These are phyloP conservation scores for Drosophila quadrilineata DNA, from an alignment of 1,140 invertebrate species.

Conservation along the genomic window DNA sequence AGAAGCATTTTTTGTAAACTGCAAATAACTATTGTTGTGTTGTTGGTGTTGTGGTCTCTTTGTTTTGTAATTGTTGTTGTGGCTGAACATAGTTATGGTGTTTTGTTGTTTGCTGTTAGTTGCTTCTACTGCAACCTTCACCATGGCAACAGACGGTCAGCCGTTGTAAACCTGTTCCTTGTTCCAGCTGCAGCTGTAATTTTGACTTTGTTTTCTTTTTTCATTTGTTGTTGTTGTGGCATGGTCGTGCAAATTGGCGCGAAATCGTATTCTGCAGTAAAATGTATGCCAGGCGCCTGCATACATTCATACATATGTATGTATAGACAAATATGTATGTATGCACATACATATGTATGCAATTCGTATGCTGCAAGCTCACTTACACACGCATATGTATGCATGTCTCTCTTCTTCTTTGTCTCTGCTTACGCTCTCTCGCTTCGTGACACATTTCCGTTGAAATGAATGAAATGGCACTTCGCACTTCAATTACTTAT, in stretches of 20 bases:
- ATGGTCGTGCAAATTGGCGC: conserved; percentile 61
- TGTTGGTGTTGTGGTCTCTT: conserved; percentile 1
- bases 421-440: neutral
- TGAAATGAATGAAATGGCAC: conserved; percentile 42
- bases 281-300: conserved; percentile 67
- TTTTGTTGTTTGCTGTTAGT: conserved; percentile 32
- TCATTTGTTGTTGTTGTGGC: conserved; percentile 47
- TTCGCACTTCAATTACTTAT: conserved; percentile 5
- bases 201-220: conserved; percentile 44
- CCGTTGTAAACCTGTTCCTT: conserved; percentile 66
- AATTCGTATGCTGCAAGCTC: conserved; percentile 41
- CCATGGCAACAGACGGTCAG: conserved; percentile 72
- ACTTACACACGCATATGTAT: neutral
- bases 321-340: conserved; percentile 2
- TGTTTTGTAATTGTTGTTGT: conserved; percentile 9
- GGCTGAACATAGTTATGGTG: conserved; percentile 16
- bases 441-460: conserved; percentile 56
- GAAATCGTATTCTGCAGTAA: conserved; percentile 69
- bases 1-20: conserved; percentile 44
- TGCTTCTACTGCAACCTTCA: conserved; percentile 56
- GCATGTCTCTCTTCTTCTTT: conserved; percentile 3
- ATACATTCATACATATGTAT: too few species aligned
- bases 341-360: conserved; percentile 10
- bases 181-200: conserved; percentile 22
- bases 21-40: conserved; percentile 28